phyloP scores from a whole-genome alignment of 2,888 invertebrate genomes.

The Linnaemya vulpina region DNA sequence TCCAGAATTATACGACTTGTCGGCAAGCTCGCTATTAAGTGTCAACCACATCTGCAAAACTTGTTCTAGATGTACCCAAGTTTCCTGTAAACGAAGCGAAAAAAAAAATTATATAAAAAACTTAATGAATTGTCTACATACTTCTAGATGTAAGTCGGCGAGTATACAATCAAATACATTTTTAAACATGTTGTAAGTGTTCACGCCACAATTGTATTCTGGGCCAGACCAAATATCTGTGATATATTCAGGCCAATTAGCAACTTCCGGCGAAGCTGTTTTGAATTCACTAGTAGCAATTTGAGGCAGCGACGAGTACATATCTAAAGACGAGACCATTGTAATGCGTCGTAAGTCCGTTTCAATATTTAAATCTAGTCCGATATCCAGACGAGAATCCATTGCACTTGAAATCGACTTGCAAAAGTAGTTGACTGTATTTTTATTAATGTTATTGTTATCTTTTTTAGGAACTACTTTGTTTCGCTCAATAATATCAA shows the following conservation, averaged over 20 bases:
- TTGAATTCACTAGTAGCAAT: constrained; percentile 81
- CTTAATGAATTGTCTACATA: constrained; percentile 68
- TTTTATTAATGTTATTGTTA: constrained; percentile 80
- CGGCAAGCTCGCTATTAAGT: constrained; percentile 86
- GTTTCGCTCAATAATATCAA: constrained; percentile 86
- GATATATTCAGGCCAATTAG: constrained; percentile 83
- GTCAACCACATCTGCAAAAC: constrained; percentile 94
- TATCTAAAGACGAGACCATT: constrained; percentile 85
- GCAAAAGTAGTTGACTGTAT: constrained; percentile 82
- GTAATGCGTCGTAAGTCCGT: constrained; percentile 88
- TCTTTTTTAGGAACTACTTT: constrained; percentile 85
- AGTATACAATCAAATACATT: constrained; percentile 88
- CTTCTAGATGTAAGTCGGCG: constrained; percentile 86
- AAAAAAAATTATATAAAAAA: background rate
- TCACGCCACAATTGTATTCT: constrained; percentile 83
- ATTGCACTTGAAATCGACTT: constrained; percentile 87
- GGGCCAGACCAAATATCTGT: constrained; percentile 84
- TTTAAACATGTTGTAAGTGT: constrained; percentile 86
- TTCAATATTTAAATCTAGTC: constrained; percentile 91
- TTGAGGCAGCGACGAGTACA: constrained; percentile 82
- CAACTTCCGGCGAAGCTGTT: constrained; percentile 79
- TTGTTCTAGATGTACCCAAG: constrained; percentile 91
- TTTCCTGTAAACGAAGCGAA: constrained; percentile 83
- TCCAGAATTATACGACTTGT: constrained; percentile 83
- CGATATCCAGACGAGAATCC: constrained; percentile 91